phyloP scores from a whole-genome alignment of 2,888 invertebrate species.

The Thymelicus sylvestris region DNA sequence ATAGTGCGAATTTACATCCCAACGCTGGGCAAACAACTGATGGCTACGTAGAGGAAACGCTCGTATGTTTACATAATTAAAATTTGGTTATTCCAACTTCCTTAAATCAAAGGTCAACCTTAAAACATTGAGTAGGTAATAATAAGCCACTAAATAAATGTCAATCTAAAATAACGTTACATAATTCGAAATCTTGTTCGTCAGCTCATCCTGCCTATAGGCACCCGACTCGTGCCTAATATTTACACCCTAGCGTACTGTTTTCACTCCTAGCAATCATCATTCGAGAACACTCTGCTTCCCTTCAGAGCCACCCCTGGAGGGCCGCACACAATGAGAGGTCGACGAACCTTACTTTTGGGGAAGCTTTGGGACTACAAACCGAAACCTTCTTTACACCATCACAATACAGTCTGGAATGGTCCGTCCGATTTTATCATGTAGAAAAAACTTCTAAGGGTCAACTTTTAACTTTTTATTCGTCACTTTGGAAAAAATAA shows the following conservation, averaged over 20 bases:
- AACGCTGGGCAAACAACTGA: conserved; percentile 1
- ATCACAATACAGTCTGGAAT: conserved; percentile 2
- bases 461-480: conserved; percentile 28
- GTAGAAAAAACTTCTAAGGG: conserved; percentile 16
- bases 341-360: conserved; percentile 35
- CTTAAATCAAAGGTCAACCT: background rate
- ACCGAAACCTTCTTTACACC: background rate
- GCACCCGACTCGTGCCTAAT: conserved; percentile 20
- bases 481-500: conserved; percentile 18
- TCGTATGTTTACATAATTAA: background rate
- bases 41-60: background rate
- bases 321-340: conserved; percentile 33
- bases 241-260: conserved; percentile 9
- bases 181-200: background rate
- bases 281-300: conserved; percentile 29
- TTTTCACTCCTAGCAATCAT: conserved; percentile 32
- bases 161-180: no score
- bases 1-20: background rate
- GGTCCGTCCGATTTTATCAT: background rate
- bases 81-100: background rate
- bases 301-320: conserved; percentile 33
- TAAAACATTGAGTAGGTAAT: background rate
- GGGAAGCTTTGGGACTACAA: background rate
- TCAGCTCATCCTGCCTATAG: background rate
- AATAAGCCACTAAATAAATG: no score